Base-by-base conservation (phyloP, 2,888 invertebrate genomes). In the Scelioninae gen. 2 region DNA sequence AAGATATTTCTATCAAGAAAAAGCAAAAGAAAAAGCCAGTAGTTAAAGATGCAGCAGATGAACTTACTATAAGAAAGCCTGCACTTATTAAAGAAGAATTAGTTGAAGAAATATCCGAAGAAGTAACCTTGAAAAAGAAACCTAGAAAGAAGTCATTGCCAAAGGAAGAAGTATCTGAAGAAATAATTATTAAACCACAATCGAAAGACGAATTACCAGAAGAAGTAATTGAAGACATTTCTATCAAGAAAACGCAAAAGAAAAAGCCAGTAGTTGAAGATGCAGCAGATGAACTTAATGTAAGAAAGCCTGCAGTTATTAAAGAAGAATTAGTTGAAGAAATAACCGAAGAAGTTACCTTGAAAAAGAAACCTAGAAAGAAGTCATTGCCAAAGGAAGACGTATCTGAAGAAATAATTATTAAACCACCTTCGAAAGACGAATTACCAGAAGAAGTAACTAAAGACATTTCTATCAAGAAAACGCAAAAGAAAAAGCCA, bases 1-100 rank as follows among this genome's bases (percentile, higher is more conserved):
- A 81, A 71, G 74, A 80, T 69, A 75, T 81, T 22, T 61, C 55
- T 1, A 45, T 81, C 2, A 82, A 81, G 61, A 83, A 81, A 39
- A 81, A 78, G 28, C 79, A 80, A 1, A 81, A 81, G 65, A 79
- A 77, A 39, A 81, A 80, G 43, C 77, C 77, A 0, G 77, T 78
- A 2, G 63, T 57, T 1, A 84, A 85, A 53, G 86, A 89, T 74
- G 86, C 86, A 48, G 84, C 83, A 1, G 88, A 88, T 64, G 88
- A 89, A 76, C 79, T 88, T 13, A 81, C 87, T 46, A 61, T 78
- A 0, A 75, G 76, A 82, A 85, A 84, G 83, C 74, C 80, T 10
- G 52, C 80, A 0, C 43, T 33, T 2, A n/a, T 10, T 3, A 25
- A 33, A n/a, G 33, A 33, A 33, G 33, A 33, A 33, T 2, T n/a